Conservation (phyloP, 2,888 invertebrate genomes). For the Eretmocerus hayati region DNA sequence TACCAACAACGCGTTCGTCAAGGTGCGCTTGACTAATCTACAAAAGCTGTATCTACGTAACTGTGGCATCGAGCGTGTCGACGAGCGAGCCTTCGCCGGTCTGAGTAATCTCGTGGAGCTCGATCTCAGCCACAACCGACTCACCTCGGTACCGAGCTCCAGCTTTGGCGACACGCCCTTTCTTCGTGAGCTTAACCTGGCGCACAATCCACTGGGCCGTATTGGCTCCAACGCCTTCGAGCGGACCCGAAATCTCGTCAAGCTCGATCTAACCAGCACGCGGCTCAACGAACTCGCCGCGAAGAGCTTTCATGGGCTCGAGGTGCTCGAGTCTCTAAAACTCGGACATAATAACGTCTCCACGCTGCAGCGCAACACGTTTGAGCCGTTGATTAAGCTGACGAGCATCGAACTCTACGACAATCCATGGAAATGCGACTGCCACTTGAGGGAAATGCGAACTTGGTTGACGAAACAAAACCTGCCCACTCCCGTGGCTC, state of each 20-base stretch:
- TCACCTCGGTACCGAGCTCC: conserved; percentile 71
- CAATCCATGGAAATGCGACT: conserved; percentile 86
- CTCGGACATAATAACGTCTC: conserved; percentile 74
- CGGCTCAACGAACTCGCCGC: conserved; percentile 72
- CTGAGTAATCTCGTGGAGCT: conserved; percentile 84
- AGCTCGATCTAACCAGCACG: conserved; percentile 77
- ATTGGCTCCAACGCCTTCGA: conserved; percentile 70
- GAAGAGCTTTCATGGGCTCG: conserved; percentile 69
- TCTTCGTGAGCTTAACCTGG: conserved; percentile 71
- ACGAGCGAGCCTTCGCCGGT: conserved; percentile 75
- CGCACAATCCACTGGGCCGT: conserved; percentile 75
- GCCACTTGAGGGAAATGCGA: conserved; percentile 72
- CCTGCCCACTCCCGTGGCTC: conserved; percentile 69
- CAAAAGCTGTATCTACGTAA: conserved; percentile 78
- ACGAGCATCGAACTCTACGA: conserved; percentile 78
- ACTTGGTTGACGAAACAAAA: conserved; percentile 74
- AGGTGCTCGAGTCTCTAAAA: conserved; percentile 69
- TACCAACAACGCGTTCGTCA: conserved; percentile 73
- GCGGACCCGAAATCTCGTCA: conserved; percentile 68
- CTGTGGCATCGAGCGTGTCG: conserved; percentile 80
- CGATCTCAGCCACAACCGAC: conserved; percentile 77
- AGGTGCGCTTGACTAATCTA: conserved; percentile 74
- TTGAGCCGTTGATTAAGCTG: conserved; percentile 66
- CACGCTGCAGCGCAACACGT: conserved; percentile 64
- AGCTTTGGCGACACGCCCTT: conserved; percentile 76